Evolutionary conservation across 2,888 invertebrate genomes (phyloP).

Genomic region (Monochamus alternatus): DNA sequence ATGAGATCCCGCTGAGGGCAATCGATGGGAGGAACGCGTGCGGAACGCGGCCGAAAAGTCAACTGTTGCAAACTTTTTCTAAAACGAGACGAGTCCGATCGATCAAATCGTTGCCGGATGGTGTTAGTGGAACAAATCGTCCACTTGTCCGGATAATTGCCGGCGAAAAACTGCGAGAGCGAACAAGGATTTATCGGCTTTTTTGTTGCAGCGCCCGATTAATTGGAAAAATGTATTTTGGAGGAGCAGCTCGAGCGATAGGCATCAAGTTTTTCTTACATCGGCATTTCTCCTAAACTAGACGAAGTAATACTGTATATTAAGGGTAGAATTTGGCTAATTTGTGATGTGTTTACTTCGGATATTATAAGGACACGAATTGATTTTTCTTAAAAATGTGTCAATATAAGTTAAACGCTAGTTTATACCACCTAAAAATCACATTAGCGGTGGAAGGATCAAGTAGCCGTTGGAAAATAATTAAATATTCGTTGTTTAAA

Average conservation of each 20-base stretch:
- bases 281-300: no score
- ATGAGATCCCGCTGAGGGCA: constrained; percentile 4
- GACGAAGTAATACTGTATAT: no score
- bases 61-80: constrained; percentile 13
- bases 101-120: background rate
- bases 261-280: no score
- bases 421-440: no score
- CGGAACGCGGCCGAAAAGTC: constrained; percentile 2
- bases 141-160: constrained; percentile 23
- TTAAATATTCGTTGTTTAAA: no score
- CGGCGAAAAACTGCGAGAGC: constrained; percentile 6
- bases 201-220: background rate
- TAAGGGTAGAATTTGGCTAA: no score
- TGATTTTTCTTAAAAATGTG: no score
- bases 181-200: constrained; percentile 12
- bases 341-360: no score
- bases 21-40: constrained; percentile 13
- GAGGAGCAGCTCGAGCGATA: background rate
- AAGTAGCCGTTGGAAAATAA: no score
- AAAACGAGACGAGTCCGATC: constrained; percentile 1
- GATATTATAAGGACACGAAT: no score
- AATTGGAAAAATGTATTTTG: constrained; percentile 18
- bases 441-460: no score
- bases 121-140: constrained; percentile 10
- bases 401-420: no score